A percentile compares a stretch with the other conserved stretches of the same genome.
phyloP scores from a whole-genome alignment of 1,140 invertebrate genomes.

The Procambarus clarkii region DNA sequence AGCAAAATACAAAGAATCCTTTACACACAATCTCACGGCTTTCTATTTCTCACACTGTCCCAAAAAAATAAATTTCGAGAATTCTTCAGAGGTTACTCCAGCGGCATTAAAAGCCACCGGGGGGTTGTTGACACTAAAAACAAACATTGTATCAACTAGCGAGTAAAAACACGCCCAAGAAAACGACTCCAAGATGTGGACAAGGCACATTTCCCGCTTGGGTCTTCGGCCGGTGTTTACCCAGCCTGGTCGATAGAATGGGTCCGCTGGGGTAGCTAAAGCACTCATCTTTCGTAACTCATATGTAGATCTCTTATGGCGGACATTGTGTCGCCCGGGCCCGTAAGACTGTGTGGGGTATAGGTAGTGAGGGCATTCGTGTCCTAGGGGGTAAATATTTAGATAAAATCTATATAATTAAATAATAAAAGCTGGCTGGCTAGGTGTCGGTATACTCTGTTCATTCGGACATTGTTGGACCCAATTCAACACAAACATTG shows the following conservation, averaged over 20 bases:
- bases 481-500: no score
- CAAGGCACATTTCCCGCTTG: neutral
- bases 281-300: no score
- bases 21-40: neutral
- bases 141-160: neutral
- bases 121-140: slow-evolving; percentile 13
- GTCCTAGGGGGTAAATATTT: no score
- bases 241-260: neutral
- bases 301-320: no score
- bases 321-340: no score
- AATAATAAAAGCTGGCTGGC: no score
- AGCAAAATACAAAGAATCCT: neutral
- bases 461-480: no score
- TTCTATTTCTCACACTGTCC: neutral
- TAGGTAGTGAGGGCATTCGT: no score
- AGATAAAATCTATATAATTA: neutral
- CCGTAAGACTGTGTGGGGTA: no score
- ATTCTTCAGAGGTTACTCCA: neutral
- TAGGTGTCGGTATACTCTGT: no score
- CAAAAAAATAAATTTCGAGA: neutral
- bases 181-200: neutral
- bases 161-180: neutral
- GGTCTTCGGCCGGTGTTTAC: neutral
- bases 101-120: neutral
- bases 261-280: no score